Evolutionary conservation across 2,797 vertebrate genomes (phyloP), one percentile per base, ranked within the genome.

Genomic region (Gastrophryne carolinensis): DNA sequence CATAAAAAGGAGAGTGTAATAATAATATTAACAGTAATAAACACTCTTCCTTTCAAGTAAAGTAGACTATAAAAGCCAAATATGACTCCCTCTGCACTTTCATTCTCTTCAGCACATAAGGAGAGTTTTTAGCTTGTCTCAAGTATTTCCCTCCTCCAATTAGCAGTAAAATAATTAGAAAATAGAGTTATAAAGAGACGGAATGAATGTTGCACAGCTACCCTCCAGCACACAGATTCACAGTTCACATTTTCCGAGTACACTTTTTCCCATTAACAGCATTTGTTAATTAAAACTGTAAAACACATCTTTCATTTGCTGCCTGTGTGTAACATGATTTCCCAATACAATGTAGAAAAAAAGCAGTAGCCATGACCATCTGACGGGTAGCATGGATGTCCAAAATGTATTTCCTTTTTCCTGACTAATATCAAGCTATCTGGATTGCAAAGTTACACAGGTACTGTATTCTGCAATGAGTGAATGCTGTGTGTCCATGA

Each of bases 261-360:
- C 52, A 50, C 67, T 71, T 66, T 78, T 78, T 60, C 61, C 75
- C 61, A 78, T 78, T 72, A 78, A 72, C 68, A 56, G 53, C 75
- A 66, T 72, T 78, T 71, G 71, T 66, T 78, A 78, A 78, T 78
- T 78, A 78, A 78, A 78, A 72, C 61, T 71, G 68, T 53, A 78
- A 60, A 78, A 72, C 24, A 53, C 65, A 58, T 72, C 72, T 65
- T 71, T 58, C 41, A 53, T 78, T 65, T 66, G 30, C 52, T 41
- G 68, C 21, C 52, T 58, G 68, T 27, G 53, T 66, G 62, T 66
- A 78, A 78, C 65, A 78, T 44, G n/a, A n/a, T n/a, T n/a, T n/a
- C n/a, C n/a, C n/a, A n/a, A n/a, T 57, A 77, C 50, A 49, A n/a
- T 49, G 60, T 47, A 37, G 39, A 47, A 69, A 62, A 69, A 44